Base-by-base conservation (phyloP, 2,797 vertebrate genomes). In the Sciurus carolinensis region DNA sequence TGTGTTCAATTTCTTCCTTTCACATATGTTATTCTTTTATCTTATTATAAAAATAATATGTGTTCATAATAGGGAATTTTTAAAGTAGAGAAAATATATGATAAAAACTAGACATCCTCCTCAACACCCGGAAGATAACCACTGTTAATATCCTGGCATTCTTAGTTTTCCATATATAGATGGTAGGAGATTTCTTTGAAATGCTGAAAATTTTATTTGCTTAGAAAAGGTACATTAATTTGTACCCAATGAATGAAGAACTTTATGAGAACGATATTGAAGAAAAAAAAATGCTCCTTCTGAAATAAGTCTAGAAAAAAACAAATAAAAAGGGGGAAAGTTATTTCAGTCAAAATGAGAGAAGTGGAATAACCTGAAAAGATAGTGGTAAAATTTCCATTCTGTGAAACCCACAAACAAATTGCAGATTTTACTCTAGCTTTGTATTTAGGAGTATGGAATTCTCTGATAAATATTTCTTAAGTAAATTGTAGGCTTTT, bases 1-100 rank as follows among this genome's bases (percentile, higher is more conserved):
- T 84, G 87, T 33, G 80, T 71, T 89, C 75, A 30, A 62, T 64
- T 89, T 90, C 6, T 85, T 62, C 30, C 42, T 91, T 92, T 92
- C 11, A 67, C 6, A 54, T 82, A 26, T 42, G 66, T 20, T 59
- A 20, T 75, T 82, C 26, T 62, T 62, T 90, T 28, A 47, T 79
- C 4, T 84, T 33, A 91, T 75, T 80, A 86, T 83, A 76, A 90
- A 90, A 89, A 57, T 57, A 33, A 75, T 52, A 75, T 24, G 6
- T 69, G 22, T 71, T 81, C 1, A 50, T 26, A 54, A 26, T 3
- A 64, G 9, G 12, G 24, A 82, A 82, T 57, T 79, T 30, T 93
- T 20, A 66, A 84, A 82, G 44, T 57, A 71, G 20, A 82, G 36
- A 33, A 94, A 91, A 67, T 33, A 66, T 26, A 47, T 36, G 75